phyloP scores from a whole-genome alignment of 2,797 vertebrate species.

The Smutsia gigantea region DNA sequence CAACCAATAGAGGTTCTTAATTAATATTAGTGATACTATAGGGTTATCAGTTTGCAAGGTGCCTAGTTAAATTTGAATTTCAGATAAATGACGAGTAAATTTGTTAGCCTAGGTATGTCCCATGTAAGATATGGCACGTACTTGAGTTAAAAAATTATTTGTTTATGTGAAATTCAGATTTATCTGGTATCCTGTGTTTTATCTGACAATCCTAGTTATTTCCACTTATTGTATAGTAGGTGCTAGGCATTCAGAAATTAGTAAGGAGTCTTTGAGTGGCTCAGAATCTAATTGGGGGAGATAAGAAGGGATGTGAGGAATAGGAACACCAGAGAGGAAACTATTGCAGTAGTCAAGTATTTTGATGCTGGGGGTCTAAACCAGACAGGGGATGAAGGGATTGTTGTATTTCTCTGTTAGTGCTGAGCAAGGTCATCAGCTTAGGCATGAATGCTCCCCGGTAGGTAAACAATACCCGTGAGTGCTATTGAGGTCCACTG shows the following conservation, averaged over 20 bases:
- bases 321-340: not conserved
- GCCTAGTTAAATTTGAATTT: conserved; percentile 51
- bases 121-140: not conserved
- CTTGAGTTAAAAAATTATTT: conserved; percentile 33
- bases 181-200: not conserved
- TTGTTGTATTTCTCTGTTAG: not conserved
- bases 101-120: not conserved
- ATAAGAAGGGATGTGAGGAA: not conserved
- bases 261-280: not conserved
- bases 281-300: not conserved
- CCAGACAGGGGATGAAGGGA: not conserved
- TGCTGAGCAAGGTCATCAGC: not conserved
- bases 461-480: not conserved
- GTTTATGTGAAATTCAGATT: conserved; percentile 6
- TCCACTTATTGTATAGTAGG: not conserved
- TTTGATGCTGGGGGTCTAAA: not conserved
- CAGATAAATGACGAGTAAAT: not conserved
- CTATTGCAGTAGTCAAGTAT: not conserved
- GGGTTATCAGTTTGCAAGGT: not conserved
- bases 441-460: not conserved
- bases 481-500: not conserved
- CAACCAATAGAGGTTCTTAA: not conserved
- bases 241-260: not conserved
- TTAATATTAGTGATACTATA: not conserved
- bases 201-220: not conserved